These are phyloP conservation scores for Clanis bilineata DNA, from an alignment of 2,888 invertebrate genomes.

Conservation along the genomic window DNA sequence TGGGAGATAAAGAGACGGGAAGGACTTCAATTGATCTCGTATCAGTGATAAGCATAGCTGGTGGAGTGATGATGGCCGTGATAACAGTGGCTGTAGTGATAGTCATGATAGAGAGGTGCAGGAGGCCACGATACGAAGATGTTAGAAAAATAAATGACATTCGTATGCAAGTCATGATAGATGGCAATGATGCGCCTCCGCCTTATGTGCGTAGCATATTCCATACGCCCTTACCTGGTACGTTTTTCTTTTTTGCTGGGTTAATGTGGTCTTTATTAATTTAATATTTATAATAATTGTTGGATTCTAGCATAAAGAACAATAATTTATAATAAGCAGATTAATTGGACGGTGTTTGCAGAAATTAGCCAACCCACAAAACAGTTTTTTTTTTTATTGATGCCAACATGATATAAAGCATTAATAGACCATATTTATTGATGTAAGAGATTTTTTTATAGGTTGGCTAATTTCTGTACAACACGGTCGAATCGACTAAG, in stretches of 20 bases:
- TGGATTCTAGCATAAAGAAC: too few species aligned
- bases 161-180: conserved; percentile 73
- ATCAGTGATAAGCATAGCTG: conserved; percentile 77
- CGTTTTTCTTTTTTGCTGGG: conserved; percentile 18
- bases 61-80: conserved; percentile 77
- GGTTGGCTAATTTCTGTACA: too few species aligned
- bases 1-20: conserved; percentile 69
- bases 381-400: too few species aligned
- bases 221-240: conserved; percentile 82
- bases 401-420: too few species aligned
- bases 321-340: too few species aligned
- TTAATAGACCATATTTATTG: too few species aligned
- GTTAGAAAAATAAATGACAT: conserved; percentile 72
- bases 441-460: too few species aligned
- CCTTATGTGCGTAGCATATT: conserved; percentile 81
- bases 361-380: too few species aligned
- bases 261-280: background rate
- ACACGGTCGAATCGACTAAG: too few species aligned
- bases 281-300: too few species aligned
- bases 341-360: too few species aligned
- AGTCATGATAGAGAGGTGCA: conserved; percentile 74
- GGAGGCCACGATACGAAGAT: conserved; percentile 64
- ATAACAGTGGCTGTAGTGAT: conserved; percentile 76
- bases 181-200: conserved; percentile 69
- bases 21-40: conserved; percentile 67